Conservation (phyloP, 2,888 invertebrate species). For the Bhutanitis thaidina region DNA sequence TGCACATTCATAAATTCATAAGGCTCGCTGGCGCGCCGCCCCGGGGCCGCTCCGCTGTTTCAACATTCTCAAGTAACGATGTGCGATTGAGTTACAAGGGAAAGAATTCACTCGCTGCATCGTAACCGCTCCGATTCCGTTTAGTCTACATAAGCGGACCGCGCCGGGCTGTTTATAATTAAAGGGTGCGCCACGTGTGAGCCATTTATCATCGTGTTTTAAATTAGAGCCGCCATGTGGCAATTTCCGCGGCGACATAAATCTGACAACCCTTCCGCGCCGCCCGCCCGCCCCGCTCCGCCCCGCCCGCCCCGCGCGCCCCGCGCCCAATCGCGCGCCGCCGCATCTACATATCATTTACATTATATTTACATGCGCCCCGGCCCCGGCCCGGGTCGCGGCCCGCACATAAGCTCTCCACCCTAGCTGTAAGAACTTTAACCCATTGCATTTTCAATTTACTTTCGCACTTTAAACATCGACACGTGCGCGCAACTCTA, state of each 20-base stretch:
- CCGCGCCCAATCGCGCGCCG: conserved; percentile 42
- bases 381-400: neutral
- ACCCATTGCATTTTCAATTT: neutral
- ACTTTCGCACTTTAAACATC: too few species aligned
- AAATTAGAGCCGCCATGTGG: conserved; percentile 59
- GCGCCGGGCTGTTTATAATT: conserved; percentile 5
- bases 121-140: too few species aligned
- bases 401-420: neutral
- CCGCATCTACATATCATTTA: conserved; percentile 58
- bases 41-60: conserved; percentile 6
- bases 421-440: neutral
- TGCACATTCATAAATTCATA: conserved; percentile 33
- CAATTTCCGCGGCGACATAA: conserved; percentile 43
- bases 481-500: too few species aligned
- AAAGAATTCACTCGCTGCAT: neutral
- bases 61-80: neutral
- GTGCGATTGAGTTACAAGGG: neutral
- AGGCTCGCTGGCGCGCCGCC: conserved; percentile 11
- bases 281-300: conserved; percentile 22
- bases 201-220: conserved; percentile 56
- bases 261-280: conserved; percentile 36
- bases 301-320: conserved; percentile 16
- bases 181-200: conserved; percentile 27
- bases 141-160: neutral
- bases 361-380: conserved; percentile 33